phyloP scores from a whole-genome alignment of 2,797 vertebrate genomes.

The Pipistrellus nathusii region DNA sequence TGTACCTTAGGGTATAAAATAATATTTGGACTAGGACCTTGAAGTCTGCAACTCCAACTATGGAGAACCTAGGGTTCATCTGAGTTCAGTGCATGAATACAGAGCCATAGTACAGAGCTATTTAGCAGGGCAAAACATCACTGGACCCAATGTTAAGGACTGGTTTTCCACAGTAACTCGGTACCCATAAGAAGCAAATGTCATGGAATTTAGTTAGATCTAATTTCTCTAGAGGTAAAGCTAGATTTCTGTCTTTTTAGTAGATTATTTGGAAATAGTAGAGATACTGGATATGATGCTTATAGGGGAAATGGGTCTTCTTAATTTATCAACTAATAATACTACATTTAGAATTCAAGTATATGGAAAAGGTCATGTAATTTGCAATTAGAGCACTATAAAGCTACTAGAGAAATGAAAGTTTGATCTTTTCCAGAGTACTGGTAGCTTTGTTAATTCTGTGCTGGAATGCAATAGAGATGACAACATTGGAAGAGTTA shows the following conservation, averaged over 20 bases:
- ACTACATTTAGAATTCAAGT: background rate
- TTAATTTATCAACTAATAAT: background rate
- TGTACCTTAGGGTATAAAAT: accelerated
- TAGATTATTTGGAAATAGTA: background rate
- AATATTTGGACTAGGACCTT: background rate
- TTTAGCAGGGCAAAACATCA: background rate
- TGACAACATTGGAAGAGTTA: background rate
- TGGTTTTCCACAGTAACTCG: background rate
- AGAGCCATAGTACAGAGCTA: background rate
- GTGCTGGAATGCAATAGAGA: background rate
- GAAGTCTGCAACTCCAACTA: background rate
- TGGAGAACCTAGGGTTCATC: background rate
- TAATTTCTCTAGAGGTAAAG: background rate
- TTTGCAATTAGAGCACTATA: background rate
- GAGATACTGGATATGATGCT: background rate
- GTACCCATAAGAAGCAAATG: background rate
- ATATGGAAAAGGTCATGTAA: background rate
- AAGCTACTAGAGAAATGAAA: constrained; percentile 9
- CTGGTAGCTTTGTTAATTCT: background rate
- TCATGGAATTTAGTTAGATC: background rate
- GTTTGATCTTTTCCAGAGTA: background rate
- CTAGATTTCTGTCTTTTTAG: background rate
- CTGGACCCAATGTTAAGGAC: background rate
- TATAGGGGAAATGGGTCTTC: background rate
- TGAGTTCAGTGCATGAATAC: background rate